Conservation (phyloP, 2,113 vertebrate genomes). For the Elanoides forficatus region DNA sequence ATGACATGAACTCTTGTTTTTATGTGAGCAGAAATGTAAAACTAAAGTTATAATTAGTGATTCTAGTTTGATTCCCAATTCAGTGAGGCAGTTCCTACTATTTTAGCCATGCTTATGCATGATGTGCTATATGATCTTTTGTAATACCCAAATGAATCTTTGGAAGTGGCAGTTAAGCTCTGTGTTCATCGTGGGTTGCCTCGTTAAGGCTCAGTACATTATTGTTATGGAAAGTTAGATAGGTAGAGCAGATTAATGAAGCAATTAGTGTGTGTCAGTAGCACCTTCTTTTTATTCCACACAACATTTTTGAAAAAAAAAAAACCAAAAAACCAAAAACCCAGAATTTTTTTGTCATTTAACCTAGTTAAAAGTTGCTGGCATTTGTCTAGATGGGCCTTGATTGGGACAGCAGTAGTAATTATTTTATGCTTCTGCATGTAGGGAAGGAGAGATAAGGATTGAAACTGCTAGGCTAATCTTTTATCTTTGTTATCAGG, state of each 20-base stretch:
- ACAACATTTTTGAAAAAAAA: neutral
- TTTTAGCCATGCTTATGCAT: neutral
- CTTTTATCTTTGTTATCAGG: constrained; percentile 69
- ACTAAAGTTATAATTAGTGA: neutral
- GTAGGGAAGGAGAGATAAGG: neutral
- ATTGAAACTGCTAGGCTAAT: neutral
- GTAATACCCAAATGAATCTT: neutral
- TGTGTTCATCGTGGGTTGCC: neutral
- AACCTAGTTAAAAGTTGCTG: neutral
- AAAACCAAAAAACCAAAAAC: too few relatives aligned
- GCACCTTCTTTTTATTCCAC: neutral
- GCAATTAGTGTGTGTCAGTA: neutral
- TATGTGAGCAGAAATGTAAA: neutral
- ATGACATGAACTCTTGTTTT: neutral
- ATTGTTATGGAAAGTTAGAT: neutral
- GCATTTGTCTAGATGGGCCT: neutral
- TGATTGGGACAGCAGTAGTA: neutral
- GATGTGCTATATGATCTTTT: neutral
- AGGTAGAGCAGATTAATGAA: neutral
- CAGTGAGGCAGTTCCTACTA: neutral
- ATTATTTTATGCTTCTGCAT: neutral
- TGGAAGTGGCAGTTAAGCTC: neutral
- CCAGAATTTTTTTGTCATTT: neutral
- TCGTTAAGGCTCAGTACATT: neutral
- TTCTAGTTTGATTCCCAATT: neutral